Base-by-base conservation (phyloP, 2,113 vertebrate species). In the Alouatta palliata region DNA sequence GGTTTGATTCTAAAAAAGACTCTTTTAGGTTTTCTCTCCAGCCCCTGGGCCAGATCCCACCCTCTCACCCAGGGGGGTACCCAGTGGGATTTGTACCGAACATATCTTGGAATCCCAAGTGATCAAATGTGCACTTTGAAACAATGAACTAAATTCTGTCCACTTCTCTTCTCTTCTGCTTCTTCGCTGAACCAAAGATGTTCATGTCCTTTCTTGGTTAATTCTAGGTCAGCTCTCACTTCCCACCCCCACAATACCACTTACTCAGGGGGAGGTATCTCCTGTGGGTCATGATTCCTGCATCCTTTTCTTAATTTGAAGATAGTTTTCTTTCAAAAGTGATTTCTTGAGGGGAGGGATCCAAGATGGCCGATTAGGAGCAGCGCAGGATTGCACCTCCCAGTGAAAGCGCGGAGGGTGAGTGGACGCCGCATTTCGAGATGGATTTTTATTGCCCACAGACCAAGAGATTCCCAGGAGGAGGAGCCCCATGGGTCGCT, bases 231-330 rank as follows among this genome's bases (percentile, higher is more conserved):
- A 43, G 21, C 45, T 61, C 45, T 40, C n/a, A 9, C 40, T 3
- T 6, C 17, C 1, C 13, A 6, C 6, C 32, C 58, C 47, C 1
- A 19, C 30, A 17, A 13, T 37, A 83, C 8, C 2, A 0, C 80
- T 76, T 47, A 20, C 58, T 85, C 37, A 1, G 58, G 40, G 1
- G 0, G 1, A 10, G 14, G 35, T 58, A 27, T 88, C 52, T 70
- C 17, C 71, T 8, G 2, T 16, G 66, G 54, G 20, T 86, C 40
- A 2, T 0, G 1, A 32, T 52, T 20, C 68, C 77, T n/a, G 61
- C 68, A n/a, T 87, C 94, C 56, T 71, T 77, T 91, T 80, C 56
- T 84, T 66, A 85, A 91, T 87, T 96, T 94, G 56, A 52, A 84
- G 83, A 89, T 1, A n/a, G 83, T 40, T 70, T 49, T 47, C 84